Conservation (phyloP, 2,113 vertebrate genomes). For the Cygnus buccinator region DNA sequence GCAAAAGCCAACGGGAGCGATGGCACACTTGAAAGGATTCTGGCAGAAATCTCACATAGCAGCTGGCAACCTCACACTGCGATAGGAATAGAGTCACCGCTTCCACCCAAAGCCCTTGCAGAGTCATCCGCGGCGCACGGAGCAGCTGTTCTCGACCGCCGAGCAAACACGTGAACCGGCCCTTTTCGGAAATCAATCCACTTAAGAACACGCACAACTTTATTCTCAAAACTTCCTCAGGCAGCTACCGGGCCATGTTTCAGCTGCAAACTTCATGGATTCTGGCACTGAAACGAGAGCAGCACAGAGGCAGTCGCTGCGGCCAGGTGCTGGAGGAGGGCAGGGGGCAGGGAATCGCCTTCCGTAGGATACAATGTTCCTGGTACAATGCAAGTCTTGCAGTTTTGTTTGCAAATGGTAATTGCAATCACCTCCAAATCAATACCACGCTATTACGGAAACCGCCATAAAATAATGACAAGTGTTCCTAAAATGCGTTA, state of each 20-base stretch:
- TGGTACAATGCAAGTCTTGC: neutral
- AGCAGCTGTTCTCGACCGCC: slow-evolving; percentile 68
- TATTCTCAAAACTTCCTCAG: neutral
- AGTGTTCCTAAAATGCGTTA: neutral
- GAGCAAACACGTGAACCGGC: neutral
- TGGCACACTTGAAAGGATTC: slow-evolving; percentile 30
- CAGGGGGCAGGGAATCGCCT: neutral
- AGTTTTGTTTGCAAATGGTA: neutral
- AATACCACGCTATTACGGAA: neutral
- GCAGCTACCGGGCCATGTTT: neutral
- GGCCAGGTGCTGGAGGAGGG: neutral
- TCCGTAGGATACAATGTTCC: neutral
- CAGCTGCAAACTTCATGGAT: neutral
- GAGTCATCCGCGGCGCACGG: neutral
- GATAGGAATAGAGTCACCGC: slow-evolving; percentile 40
- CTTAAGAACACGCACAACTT: neutral
- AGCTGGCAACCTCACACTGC: slow-evolving; percentile 65
- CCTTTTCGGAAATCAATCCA: slow-evolving; percentile 40
- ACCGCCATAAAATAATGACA: neutral
- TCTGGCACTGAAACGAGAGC: neutral
- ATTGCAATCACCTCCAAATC: neutral
- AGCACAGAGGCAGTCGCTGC: neutral
- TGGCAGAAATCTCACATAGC: slow-evolving; percentile 67
- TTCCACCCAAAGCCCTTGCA: slow-evolving; percentile 4
- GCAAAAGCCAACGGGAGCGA: neutral